A percentile compares a stretch with the other conserved stretches of the same genome.
phyloP scores from a whole-genome alignment of 2,888 invertebrate species.

The Tyria jacobaeae region DNA sequence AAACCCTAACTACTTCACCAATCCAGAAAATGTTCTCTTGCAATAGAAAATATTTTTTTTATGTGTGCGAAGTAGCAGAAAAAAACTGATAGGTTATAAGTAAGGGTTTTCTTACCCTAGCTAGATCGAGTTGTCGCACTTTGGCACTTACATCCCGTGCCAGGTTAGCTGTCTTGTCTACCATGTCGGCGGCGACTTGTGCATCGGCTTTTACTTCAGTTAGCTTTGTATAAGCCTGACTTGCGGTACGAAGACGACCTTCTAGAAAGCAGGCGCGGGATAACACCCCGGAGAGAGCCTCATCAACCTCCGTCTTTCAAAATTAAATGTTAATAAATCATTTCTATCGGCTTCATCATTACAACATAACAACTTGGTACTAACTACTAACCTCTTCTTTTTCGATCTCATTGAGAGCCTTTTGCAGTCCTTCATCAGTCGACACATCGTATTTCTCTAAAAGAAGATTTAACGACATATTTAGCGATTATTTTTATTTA shows the following conservation, averaged over 20 bases:
- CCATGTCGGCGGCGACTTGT: constrained; percentile 93
- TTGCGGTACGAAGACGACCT: constrained; percentile 92
- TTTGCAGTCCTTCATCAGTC: constrained; percentile 86
- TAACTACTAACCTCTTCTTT: constrained; percentile 86
- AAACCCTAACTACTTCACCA: no score
- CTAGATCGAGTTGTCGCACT: constrained; percentile 96
- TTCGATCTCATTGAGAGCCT: constrained; percentile 85
- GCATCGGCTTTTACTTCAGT: constrained; percentile 92
- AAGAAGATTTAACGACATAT: constrained; percentile 71
- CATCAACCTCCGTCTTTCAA: constrained; percentile 89
- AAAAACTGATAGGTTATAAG: not conserved
- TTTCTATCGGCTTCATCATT: constrained; percentile 43
- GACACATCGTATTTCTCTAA: constrained; percentile 83
- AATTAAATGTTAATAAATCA: not conserved
- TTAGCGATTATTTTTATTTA: constrained; percentile 32
- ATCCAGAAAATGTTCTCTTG: no score
- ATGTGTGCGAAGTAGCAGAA: no score
- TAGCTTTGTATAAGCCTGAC: constrained; percentile 93
- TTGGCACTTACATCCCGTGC: constrained; percentile 98
- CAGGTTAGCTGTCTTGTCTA: constrained; percentile 94
- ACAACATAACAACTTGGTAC: constrained; percentile 19
- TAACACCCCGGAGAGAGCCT: constrained; percentile 90
- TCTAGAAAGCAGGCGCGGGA: constrained; percentile 92
- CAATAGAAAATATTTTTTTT: no score
- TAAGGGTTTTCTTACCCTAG: constrained; percentile 89